Percentiles rank a stretch among this genome's conserved stretches.
Conservation (phyloP, 2,113 vertebrate genomes). For the Okapia johnstoni region DNA sequence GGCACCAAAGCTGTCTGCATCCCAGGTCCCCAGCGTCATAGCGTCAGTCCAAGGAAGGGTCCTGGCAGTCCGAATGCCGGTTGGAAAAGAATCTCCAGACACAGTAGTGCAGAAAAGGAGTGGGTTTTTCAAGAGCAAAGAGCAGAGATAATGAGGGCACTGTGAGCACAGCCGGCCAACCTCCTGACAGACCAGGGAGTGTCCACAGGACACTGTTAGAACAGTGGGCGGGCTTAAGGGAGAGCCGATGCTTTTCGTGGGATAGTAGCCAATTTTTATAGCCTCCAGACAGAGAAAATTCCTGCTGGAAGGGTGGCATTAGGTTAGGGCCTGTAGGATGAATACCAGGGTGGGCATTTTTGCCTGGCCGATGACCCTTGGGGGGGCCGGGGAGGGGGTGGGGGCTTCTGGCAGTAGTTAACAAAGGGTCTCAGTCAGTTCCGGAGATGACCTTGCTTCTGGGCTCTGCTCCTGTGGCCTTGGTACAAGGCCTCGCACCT, state of each 20-base stretch:
- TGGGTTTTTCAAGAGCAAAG: neutral
- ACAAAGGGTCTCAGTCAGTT: neutral
- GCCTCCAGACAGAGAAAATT: neutral
- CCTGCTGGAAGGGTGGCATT: neutral
- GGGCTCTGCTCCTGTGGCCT: neutral
- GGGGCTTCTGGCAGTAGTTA: neutral
- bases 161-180: neutral
- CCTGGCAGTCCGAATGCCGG: neutral
- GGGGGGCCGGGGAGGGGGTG: rapidly evolving
- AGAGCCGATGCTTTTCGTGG: neutral
- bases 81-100: neutral
- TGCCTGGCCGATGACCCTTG: neutral
- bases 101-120: neutral
- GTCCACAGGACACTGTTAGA: neutral
- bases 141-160: neutral
- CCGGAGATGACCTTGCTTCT: neutral
- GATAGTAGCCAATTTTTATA: neutral
- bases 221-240: neutral
- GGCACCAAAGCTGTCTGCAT: neutral
- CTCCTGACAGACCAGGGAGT: neutral
- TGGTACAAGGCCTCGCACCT: neutral
- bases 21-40: neutral
- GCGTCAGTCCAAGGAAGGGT: neutral
- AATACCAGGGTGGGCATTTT: neutral
- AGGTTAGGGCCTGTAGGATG: neutral